Evolutionary conservation across 2,797 vertebrate species (phyloP).

Genomic region (Hemibagrus guttatus): DNA sequence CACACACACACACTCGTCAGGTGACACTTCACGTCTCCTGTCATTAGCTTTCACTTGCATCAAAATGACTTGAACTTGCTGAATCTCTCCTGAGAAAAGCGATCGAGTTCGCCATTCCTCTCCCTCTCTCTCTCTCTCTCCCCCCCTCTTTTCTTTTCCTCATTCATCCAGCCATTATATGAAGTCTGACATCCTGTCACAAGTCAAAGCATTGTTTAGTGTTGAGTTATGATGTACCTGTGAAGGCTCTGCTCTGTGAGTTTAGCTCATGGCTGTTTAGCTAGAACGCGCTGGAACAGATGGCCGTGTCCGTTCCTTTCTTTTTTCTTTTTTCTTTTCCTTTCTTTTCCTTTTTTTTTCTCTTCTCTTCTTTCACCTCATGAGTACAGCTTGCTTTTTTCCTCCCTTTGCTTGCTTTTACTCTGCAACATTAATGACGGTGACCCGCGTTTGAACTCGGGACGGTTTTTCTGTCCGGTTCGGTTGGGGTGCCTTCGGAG

Average conservation of each 20-base stretch:
- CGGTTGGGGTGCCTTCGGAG: conserved; percentile 48
- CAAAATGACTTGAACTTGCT: conserved; percentile 42
- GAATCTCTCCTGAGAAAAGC: conserved; percentile 43
- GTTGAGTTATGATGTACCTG: conserved; percentile 50
- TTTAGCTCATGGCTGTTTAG: conserved; percentile 45
- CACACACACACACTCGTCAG: conserved; percentile 11
- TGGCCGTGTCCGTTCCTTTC: conserved; percentile 41
- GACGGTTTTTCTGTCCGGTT: conserved; percentile 40
- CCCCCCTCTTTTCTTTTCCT: neutral
- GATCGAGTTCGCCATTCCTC: neutral
- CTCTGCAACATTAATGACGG: conserved; percentile 58
- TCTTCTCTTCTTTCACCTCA: conserved; percentile 23
- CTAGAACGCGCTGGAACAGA: conserved; percentile 49
- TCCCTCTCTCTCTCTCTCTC: neutral
- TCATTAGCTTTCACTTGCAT: conserved; percentile 52
- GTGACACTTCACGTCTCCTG: conserved; percentile 40
- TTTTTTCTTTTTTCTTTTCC: neutral
- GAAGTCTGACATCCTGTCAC: conserved; percentile 50
- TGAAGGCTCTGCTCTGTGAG: conserved; percentile 41
- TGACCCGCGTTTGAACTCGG: conserved; percentile 54
- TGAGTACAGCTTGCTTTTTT: conserved; percentile 2
- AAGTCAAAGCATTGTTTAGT: conserved; percentile 50
- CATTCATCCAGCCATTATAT: conserved; percentile 34
- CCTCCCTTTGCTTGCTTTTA: conserved; percentile 42
- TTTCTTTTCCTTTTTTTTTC: conserved; percentile 4